Conservation (phyloP, 2,888 invertebrate genomes). For the Tipula vernalis region DNA sequence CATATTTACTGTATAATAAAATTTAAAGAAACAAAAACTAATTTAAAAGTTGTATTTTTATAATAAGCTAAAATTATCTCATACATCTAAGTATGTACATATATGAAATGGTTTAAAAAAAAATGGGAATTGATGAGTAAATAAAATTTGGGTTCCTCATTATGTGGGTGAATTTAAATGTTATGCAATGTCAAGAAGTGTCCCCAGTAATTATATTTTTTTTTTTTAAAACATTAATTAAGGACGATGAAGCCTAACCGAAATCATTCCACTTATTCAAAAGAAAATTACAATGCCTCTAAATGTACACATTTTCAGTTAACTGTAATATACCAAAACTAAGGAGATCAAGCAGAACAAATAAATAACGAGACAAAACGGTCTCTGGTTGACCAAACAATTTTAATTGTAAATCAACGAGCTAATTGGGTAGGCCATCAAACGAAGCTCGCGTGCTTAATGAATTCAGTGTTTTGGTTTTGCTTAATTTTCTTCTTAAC, state of each 20-base stretch:
- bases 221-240: neutral
- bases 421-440: too few relatives aligned
- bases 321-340: too few relatives aligned
- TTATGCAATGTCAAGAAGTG: neutral
- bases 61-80: neutral
- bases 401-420: too few relatives aligned
- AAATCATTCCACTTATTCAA: neutral
- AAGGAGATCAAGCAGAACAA: too few relatives aligned
- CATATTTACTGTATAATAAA: neutral
- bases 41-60: neutral
- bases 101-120: neutral
- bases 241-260: neutral
- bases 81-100: neutral
- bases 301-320: too few relatives aligned
- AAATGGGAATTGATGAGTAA: neutral
- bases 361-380: too few relatives aligned
- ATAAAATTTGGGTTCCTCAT: neutral
- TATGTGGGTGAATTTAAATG: neutral
- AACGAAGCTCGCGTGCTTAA: too few relatives aligned
- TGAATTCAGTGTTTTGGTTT: too few relatives aligned
- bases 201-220: neutral
- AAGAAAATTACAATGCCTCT: neutral
- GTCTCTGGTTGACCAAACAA: too few relatives aligned
- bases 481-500: too few relatives aligned
- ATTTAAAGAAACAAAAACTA: neutral